Base-by-base conservation (phyloP, 2,797 vertebrate species). In the Antennarius maculatus region DNA sequence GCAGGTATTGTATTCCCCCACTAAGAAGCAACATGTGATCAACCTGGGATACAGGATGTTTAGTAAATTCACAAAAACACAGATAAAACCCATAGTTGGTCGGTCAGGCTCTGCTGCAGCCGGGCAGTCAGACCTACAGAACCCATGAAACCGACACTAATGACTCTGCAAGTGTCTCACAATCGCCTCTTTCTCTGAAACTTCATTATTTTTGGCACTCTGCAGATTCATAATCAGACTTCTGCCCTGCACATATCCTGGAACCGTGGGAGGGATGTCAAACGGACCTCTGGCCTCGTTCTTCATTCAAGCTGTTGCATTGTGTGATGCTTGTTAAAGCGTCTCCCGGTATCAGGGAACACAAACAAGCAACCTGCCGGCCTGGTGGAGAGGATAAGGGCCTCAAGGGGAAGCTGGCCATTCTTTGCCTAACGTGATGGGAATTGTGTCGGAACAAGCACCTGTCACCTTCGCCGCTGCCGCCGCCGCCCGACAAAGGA, bases 381-480 rank as follows among this genome's bases (percentile, higher is more conserved):
- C 81, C 88, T 90, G 91, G 64, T 78, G 64, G 62, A 57, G 65
- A 89, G 89, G 90, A 92, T 92, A 92, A 92, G 90, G 31, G 84
- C 80, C 63, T 54, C 61, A 60, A 81, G 82, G 77, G 88, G 86
- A 86, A 82, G 66, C 69, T 47, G 77, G 81, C 86, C 79, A 90
- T 93, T 90, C 88, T 88, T 91, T 86, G 89, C 71, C 62, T 41
- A 16, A 62, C 78, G 81, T 84, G 88, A 90, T 77, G 49, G 85
- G 89, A 87, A 91, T 90, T 88, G 86, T 88, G 85, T 89, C 75
- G 83, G 85, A 91, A 91, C 85, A 87, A 90, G 83, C 90, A 90
- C 88, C 88, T 90, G 88, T 88, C 89, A 84, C 52, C 42, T 15
- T 13, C 42, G 5, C 42, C 42, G 12, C 42, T 13, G 14, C 42